Conservation (phyloP, 2,888 invertebrate species). For the Aspidiotus destructor region DNA sequence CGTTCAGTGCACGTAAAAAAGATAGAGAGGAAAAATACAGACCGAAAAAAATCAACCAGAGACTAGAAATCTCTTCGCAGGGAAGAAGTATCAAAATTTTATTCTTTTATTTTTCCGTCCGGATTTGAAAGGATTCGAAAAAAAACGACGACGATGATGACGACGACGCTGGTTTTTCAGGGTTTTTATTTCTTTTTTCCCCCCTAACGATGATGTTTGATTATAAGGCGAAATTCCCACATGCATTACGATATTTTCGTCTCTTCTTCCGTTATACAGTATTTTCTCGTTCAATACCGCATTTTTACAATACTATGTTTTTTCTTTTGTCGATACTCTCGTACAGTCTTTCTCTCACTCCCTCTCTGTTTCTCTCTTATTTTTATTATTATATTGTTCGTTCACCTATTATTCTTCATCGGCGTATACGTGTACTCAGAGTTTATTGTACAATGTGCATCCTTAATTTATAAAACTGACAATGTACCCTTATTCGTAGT, state of each 20-base stretch:
- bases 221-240: slow-evolving; percentile 2
- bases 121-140: neutral
- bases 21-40: no score
- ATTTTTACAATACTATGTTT: neutral
- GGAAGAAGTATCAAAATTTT: neutral
- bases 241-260: neutral
- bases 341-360: no score
- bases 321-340: neutral
- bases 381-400: neutral
- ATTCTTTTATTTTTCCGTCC: slow-evolving; percentile 1
- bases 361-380: no score
- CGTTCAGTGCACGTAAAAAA: no score
- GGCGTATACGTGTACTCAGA: neutral
- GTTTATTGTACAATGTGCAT: no score
- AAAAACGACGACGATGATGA: no score
- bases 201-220: neutral
- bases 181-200: slow-evolving; percentile 4
- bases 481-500: no score
- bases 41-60: no score
- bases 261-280: neutral
- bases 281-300: slow-evolving; percentile 2
- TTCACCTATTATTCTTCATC: slow-evolving; percentile 1
- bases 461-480: no score
- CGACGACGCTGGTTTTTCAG: neutral
- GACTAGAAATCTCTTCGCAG: no score